These are phyloP conservation scores for Quadroppia sp. DNA, from an alignment of 2,888 invertebrate genomes.

Conservation along the genomic window DNA sequence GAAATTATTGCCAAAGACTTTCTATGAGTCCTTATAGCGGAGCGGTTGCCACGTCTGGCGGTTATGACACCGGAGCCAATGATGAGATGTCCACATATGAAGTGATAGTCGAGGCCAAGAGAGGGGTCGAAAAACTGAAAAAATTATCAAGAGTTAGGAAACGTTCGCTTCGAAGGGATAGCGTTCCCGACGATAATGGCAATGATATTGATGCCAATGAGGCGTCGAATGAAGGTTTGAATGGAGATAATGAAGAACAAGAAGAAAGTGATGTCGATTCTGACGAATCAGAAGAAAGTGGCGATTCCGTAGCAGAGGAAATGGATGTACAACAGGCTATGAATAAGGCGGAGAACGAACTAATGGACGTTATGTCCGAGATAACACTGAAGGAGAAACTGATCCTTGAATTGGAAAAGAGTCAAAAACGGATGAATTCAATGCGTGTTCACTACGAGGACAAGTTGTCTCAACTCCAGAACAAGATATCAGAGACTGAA, in stretches of 20 bases:
- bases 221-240: conserved; percentile 45
- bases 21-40: conserved; percentile 47
- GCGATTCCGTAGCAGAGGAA: conserved; percentile 49
- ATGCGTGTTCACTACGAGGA: conserved; percentile 89
- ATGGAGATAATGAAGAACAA: conserved; percentile 62
- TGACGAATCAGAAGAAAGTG: conserved; percentile 46
- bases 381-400: conserved; percentile 90
- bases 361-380: conserved; percentile 83
- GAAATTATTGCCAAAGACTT: conserved; percentile 43
- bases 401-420: conserved; percentile 86
- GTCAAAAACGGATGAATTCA: conserved; percentile 76
- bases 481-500: conserved; percentile 79
- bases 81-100: conserved; percentile 53
- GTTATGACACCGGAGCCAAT: conserved; percentile 47
- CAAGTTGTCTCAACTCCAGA: conserved; percentile 74
- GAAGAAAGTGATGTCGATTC: too few relatives aligned
- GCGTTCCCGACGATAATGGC: conserved; percentile 29
- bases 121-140: conserved; percentile 60
- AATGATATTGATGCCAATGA: conserved; percentile 40
- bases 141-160: conserved; percentile 44
- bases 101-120: conserved; percentile 70
- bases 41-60: conserved; percentile 46
- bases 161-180: not conserved
- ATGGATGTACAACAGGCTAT: conserved; percentile 49
- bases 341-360: conserved; percentile 58